Percentiles rank a stretch among this genome's conserved stretches.
Evolutionary conservation across 1,140 invertebrate genomes (phyloP).

Genomic region (Mactra quadrangularis): DNA sequence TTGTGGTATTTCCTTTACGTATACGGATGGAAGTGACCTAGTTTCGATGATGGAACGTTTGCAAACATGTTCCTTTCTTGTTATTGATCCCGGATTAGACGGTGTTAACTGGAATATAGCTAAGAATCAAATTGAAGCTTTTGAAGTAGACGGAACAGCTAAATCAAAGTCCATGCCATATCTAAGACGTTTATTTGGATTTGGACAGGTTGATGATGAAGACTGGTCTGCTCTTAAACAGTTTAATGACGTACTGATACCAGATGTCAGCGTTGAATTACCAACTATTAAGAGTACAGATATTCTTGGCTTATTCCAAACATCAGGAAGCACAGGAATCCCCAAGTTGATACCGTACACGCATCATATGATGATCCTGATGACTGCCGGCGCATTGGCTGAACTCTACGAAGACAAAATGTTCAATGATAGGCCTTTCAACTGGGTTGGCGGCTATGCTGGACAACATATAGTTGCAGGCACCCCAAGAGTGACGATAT

Average conservation of each 20-base stretch:
- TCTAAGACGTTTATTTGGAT: background rate
- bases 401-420: background rate
- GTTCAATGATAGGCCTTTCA: conserved; percentile 31
- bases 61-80: background rate
- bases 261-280: background rate
- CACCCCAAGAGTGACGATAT: conserved; percentile 14
- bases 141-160: background rate
- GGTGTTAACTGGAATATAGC: background rate
- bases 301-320: conserved; percentile 2
- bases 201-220: background rate
- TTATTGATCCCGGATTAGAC: conserved; percentile 20
- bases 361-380: background rate
- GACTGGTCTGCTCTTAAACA: background rate
- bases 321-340: conserved; percentile 21
- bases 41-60: background rate
- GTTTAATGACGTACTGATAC: background rate
- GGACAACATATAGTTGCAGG: background rate
- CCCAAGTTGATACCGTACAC: conserved; percentile 21
- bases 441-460: conserved; percentile 27
- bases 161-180: background rate
- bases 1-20: background rate
- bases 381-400: background rate
- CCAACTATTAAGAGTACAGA: background rate
- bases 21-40: conserved; percentile 18
- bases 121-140: background rate